Base-by-base conservation (phyloP, 2,113 vertebrate genomes). In the Peromyscus polionotus region DNA sequence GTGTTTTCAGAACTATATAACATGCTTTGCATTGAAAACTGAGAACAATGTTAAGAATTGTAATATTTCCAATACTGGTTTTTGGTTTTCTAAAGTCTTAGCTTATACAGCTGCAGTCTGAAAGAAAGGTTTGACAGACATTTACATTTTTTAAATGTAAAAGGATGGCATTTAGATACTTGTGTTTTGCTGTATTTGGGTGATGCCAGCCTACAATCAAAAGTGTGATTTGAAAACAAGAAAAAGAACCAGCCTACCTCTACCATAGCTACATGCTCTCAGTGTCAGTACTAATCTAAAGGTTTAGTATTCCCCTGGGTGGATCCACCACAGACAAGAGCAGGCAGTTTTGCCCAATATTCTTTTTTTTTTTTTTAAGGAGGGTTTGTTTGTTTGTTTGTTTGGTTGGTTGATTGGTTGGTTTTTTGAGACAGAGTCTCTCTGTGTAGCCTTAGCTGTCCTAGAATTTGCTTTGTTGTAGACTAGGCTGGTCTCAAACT, bases 1-100 rank as follows among this genome's bases (percentile, higher is more conserved):
- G 48, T 75, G 45, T 16, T 96, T 93, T 95, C 54, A 93, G 48
- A 84, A 86, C 3, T 61, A 61, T 26, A 90, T 24, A 86, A 93
- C 16, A 72, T 77, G 75, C 39, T 94, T 90, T 90, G 88, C 2
- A 39, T 45, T 83, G 51, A 93, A 75, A 92, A 88, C 59, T 81
- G 85, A 93, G 65, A 95, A n/a, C 63, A 88, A 93, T 12, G 12
- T 57, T 90, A 86, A 88, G 85, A 76, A 45, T 7, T 79, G 14
- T 16, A 83, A 39, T 77, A 79, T 84, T 73, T 84, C 20, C 22
- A 8, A 48, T 72, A 48, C 57, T 70, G 33, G 51, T 33, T 84
- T 59, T 85, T 84, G 81, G 59, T 33, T 51, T 33, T 79, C 28
- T 77, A 86, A 76, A 17, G 17, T 54, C 87, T 79, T 90, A 39